A percentile compares a stretch with the other conserved stretches of the same genome.
These are phyloP conservation scores for Agelaius phoeniceus DNA, from an alignment of 2,113 vertebrate species.

Conservation along the genomic window DNA sequence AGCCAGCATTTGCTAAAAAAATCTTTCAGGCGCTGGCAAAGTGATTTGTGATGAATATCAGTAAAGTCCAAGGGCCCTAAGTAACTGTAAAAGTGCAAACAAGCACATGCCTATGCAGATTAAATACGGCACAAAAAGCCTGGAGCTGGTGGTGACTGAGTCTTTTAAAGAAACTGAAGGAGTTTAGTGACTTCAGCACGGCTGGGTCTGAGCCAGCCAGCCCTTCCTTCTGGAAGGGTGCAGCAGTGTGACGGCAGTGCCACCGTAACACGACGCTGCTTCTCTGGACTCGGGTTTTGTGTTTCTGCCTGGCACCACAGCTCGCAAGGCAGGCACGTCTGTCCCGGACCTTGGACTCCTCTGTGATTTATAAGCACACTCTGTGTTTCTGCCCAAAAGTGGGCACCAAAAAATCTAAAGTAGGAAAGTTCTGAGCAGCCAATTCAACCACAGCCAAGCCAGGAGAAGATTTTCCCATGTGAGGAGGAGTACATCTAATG, in stretches of 20 bases:
- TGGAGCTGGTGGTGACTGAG: background rate
- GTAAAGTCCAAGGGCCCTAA: background rate
- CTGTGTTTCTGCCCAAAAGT: background rate
- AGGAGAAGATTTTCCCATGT: background rate
- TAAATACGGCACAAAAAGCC: background rate
- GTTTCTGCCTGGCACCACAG: background rate
- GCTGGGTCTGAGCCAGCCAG: background rate
- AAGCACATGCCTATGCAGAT: background rate
- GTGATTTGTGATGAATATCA: background rate
- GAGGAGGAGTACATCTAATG: background rate
- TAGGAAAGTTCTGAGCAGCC: background rate
- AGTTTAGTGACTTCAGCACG: background rate
- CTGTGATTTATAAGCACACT: background rate
- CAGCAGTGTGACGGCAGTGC: background rate
- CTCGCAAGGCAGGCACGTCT: accelerated
- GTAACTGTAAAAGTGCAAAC: conserved; percentile 6
- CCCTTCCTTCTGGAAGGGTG: background rate
- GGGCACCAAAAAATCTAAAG: background rate
- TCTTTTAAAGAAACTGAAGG: background rate
- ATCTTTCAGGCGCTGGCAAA: background rate
- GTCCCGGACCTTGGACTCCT: background rate
- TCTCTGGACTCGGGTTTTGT: background rate
- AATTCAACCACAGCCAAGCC: background rate
- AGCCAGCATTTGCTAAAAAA: background rate
- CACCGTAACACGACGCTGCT: accelerated